Evolutionary conservation across 2,797 vertebrate genomes (phyloP).

Genomic region (Sebastiscus tertius): DNA sequence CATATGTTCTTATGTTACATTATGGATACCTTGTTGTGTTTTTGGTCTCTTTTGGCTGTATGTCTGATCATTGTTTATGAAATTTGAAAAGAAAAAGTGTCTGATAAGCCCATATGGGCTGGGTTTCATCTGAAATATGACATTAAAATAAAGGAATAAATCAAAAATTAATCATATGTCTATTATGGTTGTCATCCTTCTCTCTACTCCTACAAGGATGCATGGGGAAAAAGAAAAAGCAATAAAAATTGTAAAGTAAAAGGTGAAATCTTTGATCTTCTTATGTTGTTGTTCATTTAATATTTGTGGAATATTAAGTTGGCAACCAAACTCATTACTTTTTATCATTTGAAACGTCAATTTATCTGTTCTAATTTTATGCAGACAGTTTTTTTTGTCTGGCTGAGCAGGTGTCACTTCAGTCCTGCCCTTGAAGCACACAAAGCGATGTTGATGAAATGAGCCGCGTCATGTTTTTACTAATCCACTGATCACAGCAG

Average conservation of each 20-base stretch:
- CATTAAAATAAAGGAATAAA: background rate
- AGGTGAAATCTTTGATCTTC: background rate
- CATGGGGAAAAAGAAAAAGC: background rate
- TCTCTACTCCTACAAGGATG: background rate
- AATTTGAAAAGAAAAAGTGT: background rate
- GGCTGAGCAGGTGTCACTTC: slow-evolving; percentile 24
- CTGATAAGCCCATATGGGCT: no score
- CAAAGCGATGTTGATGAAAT: slow-evolving; percentile 23
- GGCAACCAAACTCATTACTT: background rate
- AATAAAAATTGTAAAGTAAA: background rate
- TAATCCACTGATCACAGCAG: slow-evolving; percentile 45
- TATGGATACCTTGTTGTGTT: background rate
- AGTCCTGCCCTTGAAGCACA: slow-evolving; percentile 42
- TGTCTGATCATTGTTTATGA: background rate
- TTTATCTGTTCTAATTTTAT: slow-evolving; percentile 32
- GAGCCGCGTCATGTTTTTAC: slow-evolving; percentile 12
- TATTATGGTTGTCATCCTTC: background rate
- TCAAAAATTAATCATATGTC: background rate
- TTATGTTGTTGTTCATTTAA: background rate
- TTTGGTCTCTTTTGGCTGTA: background rate
- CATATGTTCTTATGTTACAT: background rate
- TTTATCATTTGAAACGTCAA: background rate
- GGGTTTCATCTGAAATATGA: background rate
- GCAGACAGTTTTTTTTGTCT: background rate
- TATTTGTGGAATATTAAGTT: slow-evolving; percentile 1